Conservation (phyloP, 2,888 invertebrate species). For the Gibbula magus region DNA sequence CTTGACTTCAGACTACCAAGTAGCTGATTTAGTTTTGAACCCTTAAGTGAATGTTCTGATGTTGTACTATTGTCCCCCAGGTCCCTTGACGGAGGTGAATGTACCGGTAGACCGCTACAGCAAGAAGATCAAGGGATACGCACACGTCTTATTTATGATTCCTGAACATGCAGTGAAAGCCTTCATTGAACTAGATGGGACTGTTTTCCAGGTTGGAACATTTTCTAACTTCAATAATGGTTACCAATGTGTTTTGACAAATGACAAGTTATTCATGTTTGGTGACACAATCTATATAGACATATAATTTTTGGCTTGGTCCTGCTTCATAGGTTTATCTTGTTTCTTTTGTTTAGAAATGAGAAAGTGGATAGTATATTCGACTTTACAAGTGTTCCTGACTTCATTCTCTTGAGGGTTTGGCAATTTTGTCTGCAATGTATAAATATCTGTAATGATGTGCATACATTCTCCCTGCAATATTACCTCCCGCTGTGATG, state of each 20-base stretch:
- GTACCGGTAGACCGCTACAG: slow-evolving; percentile 90
- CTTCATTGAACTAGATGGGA: slow-evolving; percentile 91
- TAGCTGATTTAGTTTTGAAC: too few relatives aligned
- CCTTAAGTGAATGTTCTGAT: too few relatives aligned
- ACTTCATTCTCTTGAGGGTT: too few relatives aligned
- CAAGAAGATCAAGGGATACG: slow-evolving; percentile 93
- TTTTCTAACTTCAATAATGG: not conserved
- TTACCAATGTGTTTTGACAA: not conserved
- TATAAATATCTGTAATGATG: too few relatives aligned
- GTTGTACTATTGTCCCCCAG: slow-evolving; percentile 75
- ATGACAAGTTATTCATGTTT: not conserved
- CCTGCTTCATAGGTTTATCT: too few relatives aligned
- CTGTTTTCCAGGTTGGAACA: slow-evolving; percentile 81
- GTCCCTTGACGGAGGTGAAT: slow-evolving; percentile 89
- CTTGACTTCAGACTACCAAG: too few relatives aligned
- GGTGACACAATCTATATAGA: not conserved
- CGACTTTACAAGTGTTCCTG: too few relatives aligned
- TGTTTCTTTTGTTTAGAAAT: too few relatives aligned
- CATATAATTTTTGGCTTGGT: not conserved
- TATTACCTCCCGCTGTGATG: too few relatives aligned
- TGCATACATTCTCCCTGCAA: too few relatives aligned
- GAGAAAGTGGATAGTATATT: too few relatives aligned
- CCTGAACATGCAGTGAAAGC: slow-evolving; percentile 96
- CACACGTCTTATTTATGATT: slow-evolving; percentile 92
- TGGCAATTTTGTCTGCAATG: too few relatives aligned